Conservation (phyloP, 2,113 vertebrate genomes). For the Meriones unguiculatus region DNA sequence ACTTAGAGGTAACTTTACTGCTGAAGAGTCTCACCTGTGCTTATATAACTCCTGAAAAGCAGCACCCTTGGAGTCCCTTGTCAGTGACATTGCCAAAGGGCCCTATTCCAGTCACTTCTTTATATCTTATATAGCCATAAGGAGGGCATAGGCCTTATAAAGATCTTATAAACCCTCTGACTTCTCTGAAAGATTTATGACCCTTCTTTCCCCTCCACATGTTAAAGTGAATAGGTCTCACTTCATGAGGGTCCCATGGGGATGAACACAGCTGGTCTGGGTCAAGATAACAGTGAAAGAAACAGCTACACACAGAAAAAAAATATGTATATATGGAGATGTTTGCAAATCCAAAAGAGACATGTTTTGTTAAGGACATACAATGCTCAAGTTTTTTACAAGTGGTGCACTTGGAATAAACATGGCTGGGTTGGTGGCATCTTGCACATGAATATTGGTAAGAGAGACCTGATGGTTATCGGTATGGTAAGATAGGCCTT, state of each 20-base stretch:
- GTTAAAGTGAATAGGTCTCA: not conserved
- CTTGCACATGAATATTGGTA: not conserved
- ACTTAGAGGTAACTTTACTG: not conserved
- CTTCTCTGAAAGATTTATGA: not conserved
- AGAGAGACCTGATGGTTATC: not conserved
- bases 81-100: not conserved
- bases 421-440: not conserved
- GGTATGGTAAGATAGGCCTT: not conserved
- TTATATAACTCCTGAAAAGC: not conserved
- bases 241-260: not conserved
- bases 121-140: not conserved
- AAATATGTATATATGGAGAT: not conserved
- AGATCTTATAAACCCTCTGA: not conserved
- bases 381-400: not conserved
- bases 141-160: not conserved
- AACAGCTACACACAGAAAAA: not conserved
- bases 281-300: not conserved
- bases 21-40: not conserved
- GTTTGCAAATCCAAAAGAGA: not conserved
- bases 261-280: not conserved
- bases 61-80: too few species aligned
- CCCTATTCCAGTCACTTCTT: not conserved
- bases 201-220: too few species aligned
- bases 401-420: not conserved
- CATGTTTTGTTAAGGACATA: not conserved